Percentiles rank a stretch among this genome's conserved stretches.
Evolutionary conservation across 2,113 vertebrate species (phyloP).

Genomic region (Ailurus styani): DNA sequence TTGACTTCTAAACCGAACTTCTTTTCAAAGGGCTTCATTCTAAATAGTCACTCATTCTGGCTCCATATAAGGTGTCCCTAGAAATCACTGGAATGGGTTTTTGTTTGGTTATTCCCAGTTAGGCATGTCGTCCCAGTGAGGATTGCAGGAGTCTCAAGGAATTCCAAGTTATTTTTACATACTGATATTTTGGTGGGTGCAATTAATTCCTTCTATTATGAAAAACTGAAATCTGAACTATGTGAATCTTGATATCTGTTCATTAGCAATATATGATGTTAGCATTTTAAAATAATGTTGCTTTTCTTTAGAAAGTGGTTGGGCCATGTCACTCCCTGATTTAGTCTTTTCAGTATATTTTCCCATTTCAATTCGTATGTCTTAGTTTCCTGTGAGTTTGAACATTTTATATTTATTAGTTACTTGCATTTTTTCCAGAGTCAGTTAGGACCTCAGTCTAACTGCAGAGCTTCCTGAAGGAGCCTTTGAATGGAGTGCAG

Average conservation of each 20-base stretch:
- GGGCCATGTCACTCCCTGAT: not conserved
- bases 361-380: not conserved
- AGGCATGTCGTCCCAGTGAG: not conserved
- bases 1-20: not conserved
- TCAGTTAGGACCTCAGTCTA: not conserved
- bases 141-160: not conserved
- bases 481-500: not conserved
- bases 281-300: not conserved
- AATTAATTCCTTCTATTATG: not conserved
- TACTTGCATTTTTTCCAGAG: not conserved
- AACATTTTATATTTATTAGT: not conserved
- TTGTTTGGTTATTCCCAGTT: not conserved
- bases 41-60: not conserved
- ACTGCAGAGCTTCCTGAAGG: not conserved
- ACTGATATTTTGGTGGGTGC: not conserved
- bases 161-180: constrained; percentile 13
- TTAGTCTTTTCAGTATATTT: not conserved
- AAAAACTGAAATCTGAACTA: not conserved
- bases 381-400: not conserved
- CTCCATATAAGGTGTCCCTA: not conserved
- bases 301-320: not conserved
- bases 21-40: constrained; percentile 9
- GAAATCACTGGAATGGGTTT: not conserved
- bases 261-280: not conserved
- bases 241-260: not conserved